Percentiles rank a stretch among this genome's conserved stretches.
phyloP scores from a whole-genome alignment of 1,140 invertebrate genomes.

The Drosophila ironensis region DNA sequence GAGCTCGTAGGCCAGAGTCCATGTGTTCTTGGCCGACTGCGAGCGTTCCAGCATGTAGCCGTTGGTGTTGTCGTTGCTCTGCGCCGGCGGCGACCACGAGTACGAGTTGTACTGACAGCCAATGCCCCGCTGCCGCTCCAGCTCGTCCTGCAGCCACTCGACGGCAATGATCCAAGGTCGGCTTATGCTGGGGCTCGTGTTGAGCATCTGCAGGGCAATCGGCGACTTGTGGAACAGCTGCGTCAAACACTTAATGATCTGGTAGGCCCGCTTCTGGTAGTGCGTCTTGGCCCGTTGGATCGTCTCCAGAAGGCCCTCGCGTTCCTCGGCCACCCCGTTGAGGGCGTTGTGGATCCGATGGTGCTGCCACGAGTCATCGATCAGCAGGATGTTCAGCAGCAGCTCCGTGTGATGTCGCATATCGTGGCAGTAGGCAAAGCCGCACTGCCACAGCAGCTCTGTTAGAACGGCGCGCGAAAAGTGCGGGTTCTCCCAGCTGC shows the following conservation, averaged over 20 bases:
- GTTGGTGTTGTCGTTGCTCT: conserved; percentile 97
- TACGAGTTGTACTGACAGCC: conserved; percentile 87
- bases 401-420: conserved; percentile 95
- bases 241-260: conserved; percentile 98
- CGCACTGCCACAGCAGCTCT: conserved; percentile 96
- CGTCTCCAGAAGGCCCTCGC: conserved; percentile 96
- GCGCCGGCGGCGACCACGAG: conserved; percentile 96
- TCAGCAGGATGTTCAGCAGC: conserved; percentile 91
- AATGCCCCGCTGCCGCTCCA: conserved; percentile 87
- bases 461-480: conserved; percentile 94
- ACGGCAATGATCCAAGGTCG: conserved; percentile 94
- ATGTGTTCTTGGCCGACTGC: conserved; percentile 94
- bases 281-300: conserved; percentile 95
- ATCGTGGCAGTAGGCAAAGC: conserved; percentile 97
- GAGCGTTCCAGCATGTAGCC: conserved; percentile 97
- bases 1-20: conserved; percentile 92
- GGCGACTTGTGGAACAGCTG: conserved; percentile 93
- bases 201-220: conserved; percentile 88
- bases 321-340: conserved; percentile 94
- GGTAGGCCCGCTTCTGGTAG: conserved; percentile 98
- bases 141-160: conserved; percentile 97
- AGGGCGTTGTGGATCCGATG: conserved; percentile 96
- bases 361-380: conserved; percentile 98
- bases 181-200: conserved; percentile 89
- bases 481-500: conserved; percentile 97